Evolutionary conservation across 2,888 invertebrate species (phyloP).

Genomic region (Orchestes rusci): DNA sequence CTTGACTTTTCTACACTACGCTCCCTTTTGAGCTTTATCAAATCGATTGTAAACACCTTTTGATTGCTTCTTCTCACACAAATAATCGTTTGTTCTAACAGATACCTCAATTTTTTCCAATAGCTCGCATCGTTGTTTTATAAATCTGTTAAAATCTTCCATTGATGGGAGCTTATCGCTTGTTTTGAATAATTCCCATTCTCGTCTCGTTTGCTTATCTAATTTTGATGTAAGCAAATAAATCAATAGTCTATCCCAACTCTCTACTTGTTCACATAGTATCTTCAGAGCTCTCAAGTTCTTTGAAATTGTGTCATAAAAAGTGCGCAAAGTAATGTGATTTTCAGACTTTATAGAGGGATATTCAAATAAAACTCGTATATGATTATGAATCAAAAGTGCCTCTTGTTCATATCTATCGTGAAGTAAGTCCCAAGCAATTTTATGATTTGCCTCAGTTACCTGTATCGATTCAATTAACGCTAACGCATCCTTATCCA

Average conservation of each 20-base stretch:
- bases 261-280: conserved; percentile 9
- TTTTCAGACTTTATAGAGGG: conserved; percentile 5
- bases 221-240: conserved; percentile 15
- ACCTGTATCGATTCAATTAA: conserved; percentile 1
- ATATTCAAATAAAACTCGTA: no score
- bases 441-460: neutral
- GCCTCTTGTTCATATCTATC: conserved; percentile 6
- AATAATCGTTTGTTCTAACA: neutral
- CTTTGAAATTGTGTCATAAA: no score
- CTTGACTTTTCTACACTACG: no score
- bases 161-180: conserved; percentile 8
- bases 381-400: conserved; percentile 2
- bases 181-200: conserved; percentile 15
- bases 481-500: neutral
- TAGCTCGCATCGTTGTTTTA: conserved; percentile 17
- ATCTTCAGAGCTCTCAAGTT: conserved; percentile 17
- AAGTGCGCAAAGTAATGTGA: conserved; percentile 14
- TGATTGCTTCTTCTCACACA: neutral
- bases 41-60: neutral
- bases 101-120: conserved; percentile 17
- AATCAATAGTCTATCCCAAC: conserved; percentile 21
- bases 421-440: conserved; percentile 3
- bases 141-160: conserved; percentile 15
- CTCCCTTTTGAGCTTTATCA: neutral
- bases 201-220: conserved; percentile 8